Conservation (phyloP, 2,113 vertebrate species). For the Hylia prasina region DNA sequence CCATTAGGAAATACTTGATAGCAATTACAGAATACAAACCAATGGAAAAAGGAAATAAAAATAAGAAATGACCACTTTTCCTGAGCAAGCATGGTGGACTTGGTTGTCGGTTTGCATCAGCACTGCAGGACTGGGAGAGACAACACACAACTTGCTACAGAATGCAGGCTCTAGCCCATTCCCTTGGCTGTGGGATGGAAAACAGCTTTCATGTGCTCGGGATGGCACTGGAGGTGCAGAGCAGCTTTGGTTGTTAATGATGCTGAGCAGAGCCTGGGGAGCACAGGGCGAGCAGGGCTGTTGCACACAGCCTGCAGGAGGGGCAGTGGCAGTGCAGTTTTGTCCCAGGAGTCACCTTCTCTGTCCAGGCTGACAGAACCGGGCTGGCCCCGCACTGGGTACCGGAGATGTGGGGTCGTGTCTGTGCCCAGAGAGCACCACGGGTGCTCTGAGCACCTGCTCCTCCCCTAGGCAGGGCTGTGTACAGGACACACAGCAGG, state of each 20-base stretch:
- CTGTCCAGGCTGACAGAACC: fast-evolving
- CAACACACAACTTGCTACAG: fast-evolving
- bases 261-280: not conserved
- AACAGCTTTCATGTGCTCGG: not conserved
- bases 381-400: fast-evolving
- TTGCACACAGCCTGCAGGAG: fast-evolving
- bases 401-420: fast-evolving
- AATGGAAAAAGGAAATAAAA: conserved; percentile 40
- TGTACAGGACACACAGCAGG: not conserved
- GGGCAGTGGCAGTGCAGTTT: fast-evolving
- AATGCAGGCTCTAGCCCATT: not conserved
- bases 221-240: not conserved
- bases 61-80: conserved; percentile 13
- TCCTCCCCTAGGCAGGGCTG: not conserved
- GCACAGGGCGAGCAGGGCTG: not conserved
- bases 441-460: fast-evolving
- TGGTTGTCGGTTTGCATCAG: not conserved
- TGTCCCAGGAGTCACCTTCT: not conserved
- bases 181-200: not conserved
- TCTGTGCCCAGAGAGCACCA: not conserved
- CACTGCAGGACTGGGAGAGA: not conserved
- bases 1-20: conserved; percentile 28
- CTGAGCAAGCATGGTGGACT: not conserved
- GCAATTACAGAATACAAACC: conserved; percentile 23
- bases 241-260: not conserved